Conservation (phyloP, 1,140 invertebrate genomes). For the Rhizoglyphus robini region DNA sequence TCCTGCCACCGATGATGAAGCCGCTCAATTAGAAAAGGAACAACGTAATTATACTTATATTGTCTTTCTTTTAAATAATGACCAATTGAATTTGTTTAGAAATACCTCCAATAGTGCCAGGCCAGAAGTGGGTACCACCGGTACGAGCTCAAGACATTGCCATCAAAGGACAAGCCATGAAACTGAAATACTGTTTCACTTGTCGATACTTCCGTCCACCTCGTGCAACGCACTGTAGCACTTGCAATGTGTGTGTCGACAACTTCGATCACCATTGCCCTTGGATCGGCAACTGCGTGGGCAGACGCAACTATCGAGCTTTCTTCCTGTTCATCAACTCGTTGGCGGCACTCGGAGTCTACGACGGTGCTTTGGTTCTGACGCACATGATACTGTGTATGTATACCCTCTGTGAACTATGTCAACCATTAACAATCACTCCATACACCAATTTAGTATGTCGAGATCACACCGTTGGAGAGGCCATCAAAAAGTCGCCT, state of each 20-base stretch:
- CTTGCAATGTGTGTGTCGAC: conserved; percentile 77
- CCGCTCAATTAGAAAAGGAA: background rate
- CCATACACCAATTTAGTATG: background rate
- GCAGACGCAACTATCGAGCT: conserved; percentile 47
- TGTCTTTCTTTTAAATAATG: no score
- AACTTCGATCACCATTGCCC: conserved; percentile 91
- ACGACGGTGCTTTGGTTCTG: background rate
- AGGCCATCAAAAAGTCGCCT: background rate
- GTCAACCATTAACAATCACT: no score
- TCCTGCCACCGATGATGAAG: conserved; percentile 72
- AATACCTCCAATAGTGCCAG: conserved; percentile 66
- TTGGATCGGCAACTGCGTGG: conserved; percentile 87
- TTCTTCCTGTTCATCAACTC: background rate
- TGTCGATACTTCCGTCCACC: conserved; percentile 71
- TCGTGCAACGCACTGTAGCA: conserved; percentile 75
- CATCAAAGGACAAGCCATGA: conserved; percentile 66
- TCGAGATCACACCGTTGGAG: background rate
- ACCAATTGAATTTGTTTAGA: background rate
- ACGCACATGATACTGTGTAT: background rate
- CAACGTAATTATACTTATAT: background rate
- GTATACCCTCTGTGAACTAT: no score
- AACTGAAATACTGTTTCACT: conserved; percentile 74
- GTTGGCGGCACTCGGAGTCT: background rate
- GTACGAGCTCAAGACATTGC: conserved; percentile 48
- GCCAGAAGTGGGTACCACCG: conserved; percentile 47